Conservation (phyloP, 2,113 vertebrate genomes). For the Ictidomys tridecemlineatus region DNA sequence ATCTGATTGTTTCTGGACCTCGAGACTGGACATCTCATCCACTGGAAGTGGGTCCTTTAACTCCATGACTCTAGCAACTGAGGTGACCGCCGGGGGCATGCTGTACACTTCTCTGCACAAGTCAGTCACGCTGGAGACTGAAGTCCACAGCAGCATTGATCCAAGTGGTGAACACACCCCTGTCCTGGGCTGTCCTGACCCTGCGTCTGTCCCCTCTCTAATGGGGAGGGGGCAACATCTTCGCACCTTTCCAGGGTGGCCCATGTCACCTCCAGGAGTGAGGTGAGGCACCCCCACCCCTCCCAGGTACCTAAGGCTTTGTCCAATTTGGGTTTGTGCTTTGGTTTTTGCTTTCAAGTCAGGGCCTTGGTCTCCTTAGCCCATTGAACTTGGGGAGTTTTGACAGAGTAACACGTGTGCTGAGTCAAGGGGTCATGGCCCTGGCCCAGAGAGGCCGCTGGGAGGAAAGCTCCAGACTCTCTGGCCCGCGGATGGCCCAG, state of each 20-base stretch:
- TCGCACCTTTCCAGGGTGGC: background rate
- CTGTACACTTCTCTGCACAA: background rate
- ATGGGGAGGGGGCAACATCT: background rate
- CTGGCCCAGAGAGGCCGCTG: background rate
- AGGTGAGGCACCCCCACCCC: background rate
- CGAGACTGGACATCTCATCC: background rate
- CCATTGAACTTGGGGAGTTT: background rate
- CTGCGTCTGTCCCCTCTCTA: background rate
- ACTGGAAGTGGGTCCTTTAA: background rate
- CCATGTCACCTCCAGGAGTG: background rate
- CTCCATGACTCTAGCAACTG: background rate
- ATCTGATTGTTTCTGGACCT: background rate
- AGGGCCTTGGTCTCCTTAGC: background rate
- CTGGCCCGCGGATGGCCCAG: no score
- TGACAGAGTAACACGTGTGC: rapidly evolving
- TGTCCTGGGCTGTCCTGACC: background rate
- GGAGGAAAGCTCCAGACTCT: no score
- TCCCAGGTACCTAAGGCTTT: background rate
- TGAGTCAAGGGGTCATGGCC: background rate
- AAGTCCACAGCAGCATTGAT: background rate
- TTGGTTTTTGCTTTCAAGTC: background rate
- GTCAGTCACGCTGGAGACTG: background rate
- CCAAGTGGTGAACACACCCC: no score
- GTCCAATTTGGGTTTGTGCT: background rate
- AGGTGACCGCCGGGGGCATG: rapidly evolving